Conservation (phyloP, 2,113 vertebrate species). For the Rousettus leschenaultii region DNA sequence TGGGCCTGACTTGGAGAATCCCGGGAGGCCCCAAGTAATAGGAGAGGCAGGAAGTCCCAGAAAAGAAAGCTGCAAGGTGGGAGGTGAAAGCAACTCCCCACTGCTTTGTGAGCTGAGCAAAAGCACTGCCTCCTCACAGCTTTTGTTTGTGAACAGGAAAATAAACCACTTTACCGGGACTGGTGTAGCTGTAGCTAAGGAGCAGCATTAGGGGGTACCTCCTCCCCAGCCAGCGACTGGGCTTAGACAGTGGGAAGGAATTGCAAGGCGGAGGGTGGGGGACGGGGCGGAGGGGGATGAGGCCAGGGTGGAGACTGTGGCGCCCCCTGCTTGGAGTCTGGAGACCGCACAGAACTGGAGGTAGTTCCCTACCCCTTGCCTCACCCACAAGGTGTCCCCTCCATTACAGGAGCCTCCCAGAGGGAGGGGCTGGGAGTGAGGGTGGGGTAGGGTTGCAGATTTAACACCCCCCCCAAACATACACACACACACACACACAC, state of each 20-base stretch:
- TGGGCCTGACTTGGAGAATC: background rate
- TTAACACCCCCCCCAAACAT: background rate
- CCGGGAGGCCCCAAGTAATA: background rate
- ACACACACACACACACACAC: background rate
- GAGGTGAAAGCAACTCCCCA: background rate
- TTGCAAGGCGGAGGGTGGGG: no score
- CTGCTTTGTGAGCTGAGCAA: background rate
- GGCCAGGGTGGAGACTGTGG: background rate
- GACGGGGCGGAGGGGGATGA: accelerated
- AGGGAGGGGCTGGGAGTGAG: background rate
- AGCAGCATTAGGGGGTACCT: background rate
- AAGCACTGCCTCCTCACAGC: background rate
- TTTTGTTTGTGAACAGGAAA: background rate
- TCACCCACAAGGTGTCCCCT: background rate
- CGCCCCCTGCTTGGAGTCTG: background rate
- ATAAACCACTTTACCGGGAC: background rate
- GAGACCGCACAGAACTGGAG: background rate
- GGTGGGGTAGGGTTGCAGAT: background rate
- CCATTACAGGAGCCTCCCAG: background rate
- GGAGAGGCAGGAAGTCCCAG: background rate
- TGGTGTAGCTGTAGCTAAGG: background rate
- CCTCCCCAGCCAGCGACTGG: accelerated
- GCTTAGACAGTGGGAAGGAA: background rate
- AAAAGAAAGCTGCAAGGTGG: background rate
- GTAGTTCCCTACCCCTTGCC: no score